Evolutionary conservation across 1,140 invertebrate species (phyloP), one percentile per base, ranked within the genome.

Genomic region (Aphelinus atriplicis): DNA sequence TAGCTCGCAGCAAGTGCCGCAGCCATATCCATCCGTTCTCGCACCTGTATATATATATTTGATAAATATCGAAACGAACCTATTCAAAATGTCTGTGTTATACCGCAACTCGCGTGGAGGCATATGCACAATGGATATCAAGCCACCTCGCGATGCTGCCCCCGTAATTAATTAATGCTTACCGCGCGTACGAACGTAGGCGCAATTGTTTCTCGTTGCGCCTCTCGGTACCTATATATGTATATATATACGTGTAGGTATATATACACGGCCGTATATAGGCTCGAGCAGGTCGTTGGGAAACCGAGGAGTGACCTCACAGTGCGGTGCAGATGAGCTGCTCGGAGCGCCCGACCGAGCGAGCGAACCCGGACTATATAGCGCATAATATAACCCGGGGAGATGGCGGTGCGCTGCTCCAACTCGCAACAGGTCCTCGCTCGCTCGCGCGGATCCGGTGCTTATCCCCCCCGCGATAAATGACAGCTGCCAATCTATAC

Each of bases 241-340:
- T 26, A 26, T 26, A 26, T 26, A 26, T 26, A 26, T 26, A 26
- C 26, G 26, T 26, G 26, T 0, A 26, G 26, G 26, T 26, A 26
- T 26, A 26, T 26, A 26, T 26, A 48, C 4, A 3, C 45, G 10
- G 1, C 9, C 7, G 26, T 26, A 26, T 26, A 26, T 26, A 26
- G 26, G 26, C 26, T 46, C 2, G 61, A n/a, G 26, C 3, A 63
- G 62, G 42, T 73, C 71, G n/a, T 45, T 56, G 26, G 46, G 47
- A 51, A 73, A 66, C 71, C 55, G 26, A 71, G 48, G 63, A 66
- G 71, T 73, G 55, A 66, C 63, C 63, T 64, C 53, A 46, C 51
- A 66, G 9, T 58, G 43, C 42, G 53, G 46, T 43, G 65, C 26
- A 26, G 26, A 26, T 26, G 26, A 26, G 56, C 4, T 7, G 45